Percentiles rank a stretch among this genome's conserved stretches.
Conservation (phyloP, 2,113 vertebrate species). For the Cyphomyrus plagiostoma region DNA sequence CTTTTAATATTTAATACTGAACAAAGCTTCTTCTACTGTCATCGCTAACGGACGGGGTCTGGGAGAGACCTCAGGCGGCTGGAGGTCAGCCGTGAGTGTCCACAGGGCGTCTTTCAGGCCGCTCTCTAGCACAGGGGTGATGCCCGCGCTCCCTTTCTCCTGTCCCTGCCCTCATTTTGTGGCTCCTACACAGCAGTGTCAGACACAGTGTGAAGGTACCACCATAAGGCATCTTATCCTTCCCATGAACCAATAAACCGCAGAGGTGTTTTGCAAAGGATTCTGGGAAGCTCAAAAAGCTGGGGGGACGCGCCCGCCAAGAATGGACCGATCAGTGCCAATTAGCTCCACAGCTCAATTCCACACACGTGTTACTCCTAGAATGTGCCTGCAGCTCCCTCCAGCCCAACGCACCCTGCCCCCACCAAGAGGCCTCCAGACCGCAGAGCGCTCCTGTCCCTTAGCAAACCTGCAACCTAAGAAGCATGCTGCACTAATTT, state of each 20-base stretch:
- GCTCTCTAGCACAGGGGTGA: neutral
- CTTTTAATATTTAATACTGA: constrained; percentile 20
- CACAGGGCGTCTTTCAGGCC: neutral
- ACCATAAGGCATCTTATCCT: constrained; percentile 32
- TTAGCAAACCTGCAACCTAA: constrained; percentile 55
- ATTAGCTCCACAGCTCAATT: neutral
- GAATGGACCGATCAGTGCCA: neutral
- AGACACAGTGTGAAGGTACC: neutral
- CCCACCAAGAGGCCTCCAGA: constrained; percentile 22
- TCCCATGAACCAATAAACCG: constrained; percentile 60
- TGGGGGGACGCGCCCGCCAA: neutral
- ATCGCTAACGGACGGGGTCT: neutral
- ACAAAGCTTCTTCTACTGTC: constrained; percentile 9
- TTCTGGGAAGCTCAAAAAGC: neutral
- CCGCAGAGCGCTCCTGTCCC: constrained; percentile 12
- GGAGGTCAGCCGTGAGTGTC: neutral
- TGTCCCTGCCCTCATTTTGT: constrained; percentile 22
- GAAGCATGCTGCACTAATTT: constrained; percentile 40
- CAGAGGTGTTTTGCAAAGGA: constrained; percentile 1
- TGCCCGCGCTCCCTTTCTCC: neutral
- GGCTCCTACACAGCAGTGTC: neutral
- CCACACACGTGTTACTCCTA: constrained; percentile 22
- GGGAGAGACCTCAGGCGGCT: neutral
- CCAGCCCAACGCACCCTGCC: constrained; percentile 44
- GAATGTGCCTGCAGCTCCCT: constrained; percentile 27